Base-by-base conservation (phyloP, 1,140 invertebrate species). In the Adelges cooleyi region DNA sequence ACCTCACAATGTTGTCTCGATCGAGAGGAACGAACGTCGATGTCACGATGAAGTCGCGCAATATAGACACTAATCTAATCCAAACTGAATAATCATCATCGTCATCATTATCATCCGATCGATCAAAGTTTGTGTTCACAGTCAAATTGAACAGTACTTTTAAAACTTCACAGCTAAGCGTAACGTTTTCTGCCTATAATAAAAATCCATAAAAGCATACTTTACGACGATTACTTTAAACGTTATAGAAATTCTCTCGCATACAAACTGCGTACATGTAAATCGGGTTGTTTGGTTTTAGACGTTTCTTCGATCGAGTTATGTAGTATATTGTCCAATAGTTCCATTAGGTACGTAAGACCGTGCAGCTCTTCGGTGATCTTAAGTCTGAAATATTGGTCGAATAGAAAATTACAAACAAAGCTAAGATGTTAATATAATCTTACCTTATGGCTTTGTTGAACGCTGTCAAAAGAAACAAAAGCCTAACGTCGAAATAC, bases 81-180 rank as follows among this genome's bases (percentile, higher is more conserved):
- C 84, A 86, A 72, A 85, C 84, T 1, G 83, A 81, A 71, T 89
- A 84, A 69, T 86, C 83, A 71, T 86, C 79, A 66, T 79, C 78
- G 17, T 73, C 70, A 38, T 65, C 49, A 2, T 65, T 20, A n/a
- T 51, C 54, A 53, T 36, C 65, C 49, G 42, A 70, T 33, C 5
- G 29, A 33, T 33, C 11, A 11, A 5, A 33, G 5, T 6, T 33
- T 68, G 27, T 25, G 74, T 73, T 67, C 80, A 77, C 46, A 77
- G 75, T 66, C 77, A 96, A 75, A 74, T 95, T 96, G 73, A 95
- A 97, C 66, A 95, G 78, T 13, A 86, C 83, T 77, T 95, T 95
- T 8, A 95, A 79, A 68, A 91, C 83, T 78, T 96, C 92, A 75
- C 84, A 87, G 23, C 81, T 77, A 42, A 93, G 76, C 56, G 84